Conservation (phyloP, 2,113 vertebrate species). For the Hyaena hyaena region DNA sequence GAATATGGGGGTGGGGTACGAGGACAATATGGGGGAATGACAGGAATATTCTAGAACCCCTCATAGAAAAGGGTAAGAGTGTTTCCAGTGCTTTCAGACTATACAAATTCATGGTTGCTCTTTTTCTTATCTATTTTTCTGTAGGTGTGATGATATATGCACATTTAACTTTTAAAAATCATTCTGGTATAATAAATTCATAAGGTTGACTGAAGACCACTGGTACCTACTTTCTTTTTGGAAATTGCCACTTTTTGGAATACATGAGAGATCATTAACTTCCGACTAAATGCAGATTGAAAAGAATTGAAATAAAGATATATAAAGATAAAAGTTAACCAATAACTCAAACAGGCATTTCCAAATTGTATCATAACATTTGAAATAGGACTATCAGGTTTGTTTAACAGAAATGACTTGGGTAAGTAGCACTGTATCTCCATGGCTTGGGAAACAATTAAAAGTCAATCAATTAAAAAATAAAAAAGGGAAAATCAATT, state of each 20-base stretch:
- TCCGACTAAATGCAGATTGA: neutral
- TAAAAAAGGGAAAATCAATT: neutral
- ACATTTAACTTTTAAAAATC: neutral
- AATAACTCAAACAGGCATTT: neutral
- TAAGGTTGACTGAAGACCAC: neutral
- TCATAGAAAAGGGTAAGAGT: neutral
- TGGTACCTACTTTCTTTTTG: neutral
- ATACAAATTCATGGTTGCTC: neutral
- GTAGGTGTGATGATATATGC: neutral
- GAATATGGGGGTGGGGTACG: neutral
- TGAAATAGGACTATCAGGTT: neutral
- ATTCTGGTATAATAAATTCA: conserved; percentile 18
- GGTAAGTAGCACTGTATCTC: neutral
- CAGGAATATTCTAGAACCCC: neutral
- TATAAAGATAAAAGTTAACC: neutral
- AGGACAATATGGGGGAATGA: too few species aligned
- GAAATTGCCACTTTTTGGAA: neutral
- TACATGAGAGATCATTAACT: neutral
- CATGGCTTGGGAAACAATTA: neutral
- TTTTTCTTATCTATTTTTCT: neutral
- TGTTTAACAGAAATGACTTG: neutral
- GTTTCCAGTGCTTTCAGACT: neutral
- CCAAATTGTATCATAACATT: neutral
- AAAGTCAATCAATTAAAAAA: conserved; percentile 30
- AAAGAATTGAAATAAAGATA: neutral